These are phyloP conservation scores for Cistogaster globosa DNA, from an alignment of 2,888 invertebrate genomes.

Conservation along the genomic window DNA sequence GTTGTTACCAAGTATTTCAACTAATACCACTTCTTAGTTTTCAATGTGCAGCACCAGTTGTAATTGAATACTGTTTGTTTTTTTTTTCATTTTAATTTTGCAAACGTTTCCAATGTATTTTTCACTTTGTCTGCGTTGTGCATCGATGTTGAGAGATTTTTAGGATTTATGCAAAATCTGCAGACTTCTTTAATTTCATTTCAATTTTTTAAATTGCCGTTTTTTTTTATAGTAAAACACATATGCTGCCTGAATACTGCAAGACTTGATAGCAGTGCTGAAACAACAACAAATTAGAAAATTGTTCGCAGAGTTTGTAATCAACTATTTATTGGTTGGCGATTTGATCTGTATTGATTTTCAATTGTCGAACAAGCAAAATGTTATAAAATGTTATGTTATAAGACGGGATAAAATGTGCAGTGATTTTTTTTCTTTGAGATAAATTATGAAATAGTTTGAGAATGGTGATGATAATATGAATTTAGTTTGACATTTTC, in stretches of 20 bases:
- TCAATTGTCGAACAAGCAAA: not conserved
- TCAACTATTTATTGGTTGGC: conserved; percentile 19
- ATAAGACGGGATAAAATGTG: not conserved
- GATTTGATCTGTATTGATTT: conserved; percentile 42
- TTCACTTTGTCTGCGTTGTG: conserved; percentile 3
- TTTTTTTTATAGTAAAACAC: not conserved
- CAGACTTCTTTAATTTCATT: not conserved
- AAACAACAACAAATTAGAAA: not conserved
- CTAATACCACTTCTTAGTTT: conserved; percentile 55
- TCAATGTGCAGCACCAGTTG: conserved; percentile 58
- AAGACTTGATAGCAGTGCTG: not conserved
- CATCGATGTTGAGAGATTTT: conserved; percentile 21
- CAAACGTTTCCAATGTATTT: conserved; percentile 13
- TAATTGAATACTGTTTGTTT: conserved; percentile 64
- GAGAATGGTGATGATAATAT: not conserved
- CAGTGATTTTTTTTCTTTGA: not conserved
- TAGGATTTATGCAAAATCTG: conserved; percentile 20
- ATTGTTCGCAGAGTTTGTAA: conserved; percentile 2
- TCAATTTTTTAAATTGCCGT: not conserved
- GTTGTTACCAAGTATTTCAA: conserved; percentile 20
- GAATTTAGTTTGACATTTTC: not conserved
- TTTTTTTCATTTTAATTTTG: not conserved
- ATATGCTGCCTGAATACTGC: not conserved
- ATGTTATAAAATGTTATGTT: conserved; percentile 5
- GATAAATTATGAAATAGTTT: not conserved